These are phyloP conservation scores for Petroica traversi DNA, from an alignment of 2,113 vertebrate species.

Conservation along the genomic window DNA sequence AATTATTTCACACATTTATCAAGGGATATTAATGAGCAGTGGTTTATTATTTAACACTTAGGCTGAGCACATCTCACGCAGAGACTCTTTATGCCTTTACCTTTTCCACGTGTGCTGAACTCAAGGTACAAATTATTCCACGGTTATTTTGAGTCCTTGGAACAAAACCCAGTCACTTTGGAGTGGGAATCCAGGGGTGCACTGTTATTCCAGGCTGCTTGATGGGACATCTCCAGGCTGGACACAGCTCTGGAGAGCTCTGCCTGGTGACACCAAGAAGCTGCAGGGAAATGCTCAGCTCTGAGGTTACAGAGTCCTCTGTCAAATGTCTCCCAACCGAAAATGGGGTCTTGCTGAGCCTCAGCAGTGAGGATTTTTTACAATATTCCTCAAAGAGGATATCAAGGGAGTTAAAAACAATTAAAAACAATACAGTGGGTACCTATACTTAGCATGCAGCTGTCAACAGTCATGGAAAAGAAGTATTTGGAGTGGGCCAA, in stretches of 20 bases:
- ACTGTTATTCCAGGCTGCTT: background rate
- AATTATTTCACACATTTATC: background rate
- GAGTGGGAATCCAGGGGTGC: background rate
- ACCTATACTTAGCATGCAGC: background rate
- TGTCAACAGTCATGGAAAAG: background rate
- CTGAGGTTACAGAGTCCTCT: background rate
- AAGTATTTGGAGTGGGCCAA: background rate
- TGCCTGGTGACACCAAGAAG: background rate
- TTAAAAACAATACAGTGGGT: background rate
- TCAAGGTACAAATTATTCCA: background rate
- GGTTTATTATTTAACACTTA: background rate
- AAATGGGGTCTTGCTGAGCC: background rate
- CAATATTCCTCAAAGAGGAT: background rate
- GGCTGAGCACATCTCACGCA: rapidly evolving
- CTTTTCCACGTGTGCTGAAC: background rate
- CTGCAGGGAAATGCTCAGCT: background rate
- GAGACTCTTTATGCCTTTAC: background rate
- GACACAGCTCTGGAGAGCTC: background rate
- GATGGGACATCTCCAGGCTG: background rate
- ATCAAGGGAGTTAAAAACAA: background rate
- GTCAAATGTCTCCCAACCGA: background rate
- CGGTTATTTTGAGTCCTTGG: background rate
- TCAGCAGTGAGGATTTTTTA: background rate
- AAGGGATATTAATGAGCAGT: background rate
- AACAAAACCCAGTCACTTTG: background rate